Evolutionary conservation across 2,888 invertebrate genomes (phyloP).

Genomic region (Netelia virgata): DNA sequence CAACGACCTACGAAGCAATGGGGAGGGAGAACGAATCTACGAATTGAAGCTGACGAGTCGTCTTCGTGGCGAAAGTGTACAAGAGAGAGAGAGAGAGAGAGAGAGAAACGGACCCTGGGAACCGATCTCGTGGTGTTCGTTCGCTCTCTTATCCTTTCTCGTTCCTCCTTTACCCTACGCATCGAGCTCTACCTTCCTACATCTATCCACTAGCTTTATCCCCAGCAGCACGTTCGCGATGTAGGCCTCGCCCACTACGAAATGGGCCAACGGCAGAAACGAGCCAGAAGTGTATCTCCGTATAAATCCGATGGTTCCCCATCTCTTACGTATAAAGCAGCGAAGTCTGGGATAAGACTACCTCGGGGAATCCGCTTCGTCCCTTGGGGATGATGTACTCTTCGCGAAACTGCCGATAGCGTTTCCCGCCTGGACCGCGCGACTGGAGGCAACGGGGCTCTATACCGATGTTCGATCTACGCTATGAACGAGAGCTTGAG

Average conservation of each 20-base stretch:
- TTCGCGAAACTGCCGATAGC: conserved; percentile 77
- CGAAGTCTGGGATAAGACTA: conserved; percentile 76
- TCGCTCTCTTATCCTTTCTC: conserved; percentile 69
- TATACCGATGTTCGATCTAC: conserved; percentile 31
- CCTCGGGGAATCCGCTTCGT: conserved; percentile 72
- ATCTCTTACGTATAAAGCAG: conserved; percentile 72
- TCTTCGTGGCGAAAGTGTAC: conserved; percentile 40
- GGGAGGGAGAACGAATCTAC: conserved; percentile 16
- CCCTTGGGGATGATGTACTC: conserved; percentile 76
- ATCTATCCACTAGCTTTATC: neutral
- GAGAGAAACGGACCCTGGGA: conserved; percentile 62
- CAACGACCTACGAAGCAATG: conserved; percentile 41
- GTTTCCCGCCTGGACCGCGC: conserved; percentile 60
- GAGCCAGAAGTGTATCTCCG: conserved; percentile 61
- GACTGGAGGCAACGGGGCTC: conserved; percentile 55
- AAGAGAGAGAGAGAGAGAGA: conserved; percentile 50
- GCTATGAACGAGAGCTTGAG: conserved; percentile 7
- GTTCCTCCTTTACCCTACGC: conserved; percentile 26
- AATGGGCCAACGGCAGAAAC: conserved; percentile 48
- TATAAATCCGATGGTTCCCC: conserved; percentile 28
- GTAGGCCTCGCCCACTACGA: conserved; percentile 18
- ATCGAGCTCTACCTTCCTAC: conserved; percentile 10
- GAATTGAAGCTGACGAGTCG: conserved; percentile 68
- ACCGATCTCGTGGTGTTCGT: conserved; percentile 64
- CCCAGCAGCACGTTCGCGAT: conserved; percentile 5